Percentiles rank a stretch among this genome's conserved stretches.
Evolutionary conservation across 2,797 vertebrate genomes (phyloP).

Genomic region (Sebastes dallii): DNA sequence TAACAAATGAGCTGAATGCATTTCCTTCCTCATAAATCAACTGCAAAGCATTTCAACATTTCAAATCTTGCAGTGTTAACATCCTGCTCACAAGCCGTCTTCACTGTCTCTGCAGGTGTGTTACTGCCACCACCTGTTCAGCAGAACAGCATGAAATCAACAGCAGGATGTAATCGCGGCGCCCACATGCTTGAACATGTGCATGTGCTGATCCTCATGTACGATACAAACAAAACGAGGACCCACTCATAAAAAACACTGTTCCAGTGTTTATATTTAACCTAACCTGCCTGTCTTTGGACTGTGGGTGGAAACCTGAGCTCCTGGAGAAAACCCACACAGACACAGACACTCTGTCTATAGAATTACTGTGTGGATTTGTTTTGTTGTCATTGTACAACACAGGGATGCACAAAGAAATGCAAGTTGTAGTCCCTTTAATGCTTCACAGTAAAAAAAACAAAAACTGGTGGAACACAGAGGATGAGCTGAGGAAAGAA

Average conservation of each 20-base stretch:
- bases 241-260: no score
- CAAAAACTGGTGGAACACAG: neutral
- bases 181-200: neutral
- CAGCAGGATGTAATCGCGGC: neutral
- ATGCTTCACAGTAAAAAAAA: neutral
- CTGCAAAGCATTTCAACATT: no score
- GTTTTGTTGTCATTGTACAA: neutral
- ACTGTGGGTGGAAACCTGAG: no score
- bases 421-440: neutral
- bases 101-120: no score
- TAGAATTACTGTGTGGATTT: neutral
- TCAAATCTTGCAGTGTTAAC: no score
- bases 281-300: no score
- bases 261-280: no score
- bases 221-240: neutral
- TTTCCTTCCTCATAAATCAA: no score
- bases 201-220: neutral
- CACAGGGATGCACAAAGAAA: neutral
- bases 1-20: no score
- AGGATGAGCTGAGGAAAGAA: neutral
- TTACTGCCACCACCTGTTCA: neutral
- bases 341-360: neutral
- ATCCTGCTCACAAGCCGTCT: no score
- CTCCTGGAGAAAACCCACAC: neutral
- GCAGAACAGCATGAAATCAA: neutral